Conservation (phyloP, 2,113 vertebrate genomes). For the Anseranas semipalmata region DNA sequence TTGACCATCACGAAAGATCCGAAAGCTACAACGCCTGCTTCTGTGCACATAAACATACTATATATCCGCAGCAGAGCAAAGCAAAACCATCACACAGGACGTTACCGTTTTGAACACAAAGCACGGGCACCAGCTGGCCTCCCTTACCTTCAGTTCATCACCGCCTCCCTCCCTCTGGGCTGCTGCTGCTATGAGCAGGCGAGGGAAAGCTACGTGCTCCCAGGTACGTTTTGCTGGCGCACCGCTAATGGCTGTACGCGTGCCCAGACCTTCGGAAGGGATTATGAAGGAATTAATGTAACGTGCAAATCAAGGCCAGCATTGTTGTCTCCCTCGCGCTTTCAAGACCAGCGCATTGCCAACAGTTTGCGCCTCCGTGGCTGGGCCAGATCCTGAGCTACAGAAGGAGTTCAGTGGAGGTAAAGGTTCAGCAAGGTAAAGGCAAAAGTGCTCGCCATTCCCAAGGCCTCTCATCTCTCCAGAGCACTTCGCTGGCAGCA, state of each 20-base stretch:
- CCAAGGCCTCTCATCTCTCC: not conserved
- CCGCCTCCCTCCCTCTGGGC: not conserved
- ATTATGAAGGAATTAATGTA: not conserved
- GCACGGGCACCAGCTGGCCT: not conserved
- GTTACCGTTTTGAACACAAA: not conserved
- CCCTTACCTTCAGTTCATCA: not conserved
- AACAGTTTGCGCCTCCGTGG: not conserved
- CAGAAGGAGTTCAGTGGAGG: not conserved
- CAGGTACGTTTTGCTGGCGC: not conserved
- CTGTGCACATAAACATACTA: not conserved
- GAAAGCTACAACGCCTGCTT: accelerated
- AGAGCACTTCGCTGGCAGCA: not conserved
- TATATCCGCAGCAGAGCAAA: not conserved
- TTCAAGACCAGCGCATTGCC: not conserved
- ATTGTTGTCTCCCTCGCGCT: accelerated
- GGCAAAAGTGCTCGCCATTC: not conserved
- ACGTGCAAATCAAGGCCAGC: not conserved
- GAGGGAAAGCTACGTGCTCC: not conserved
- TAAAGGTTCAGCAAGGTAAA: not conserved
- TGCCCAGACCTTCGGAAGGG: not conserved
- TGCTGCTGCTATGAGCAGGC: not conserved
- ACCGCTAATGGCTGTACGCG: not conserved
- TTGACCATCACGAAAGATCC: not conserved
- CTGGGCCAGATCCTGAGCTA: not conserved
- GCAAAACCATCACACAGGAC: not conserved